Conservation (phyloP, 2,797 vertebrate genomes). For the Pantherophis alleghaniensis region DNA sequence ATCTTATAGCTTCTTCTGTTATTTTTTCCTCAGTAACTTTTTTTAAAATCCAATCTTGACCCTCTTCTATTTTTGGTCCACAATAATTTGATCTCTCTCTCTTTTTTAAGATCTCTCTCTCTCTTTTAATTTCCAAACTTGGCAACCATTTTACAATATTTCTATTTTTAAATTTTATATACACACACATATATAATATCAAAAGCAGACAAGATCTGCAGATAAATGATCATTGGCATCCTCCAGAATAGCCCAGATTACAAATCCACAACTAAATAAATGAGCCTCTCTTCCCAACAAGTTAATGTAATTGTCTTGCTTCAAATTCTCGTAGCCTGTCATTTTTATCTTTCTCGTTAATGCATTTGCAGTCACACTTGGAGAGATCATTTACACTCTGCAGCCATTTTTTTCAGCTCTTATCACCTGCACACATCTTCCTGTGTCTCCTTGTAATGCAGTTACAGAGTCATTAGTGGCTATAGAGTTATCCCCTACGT, state of each 20-base stretch:
- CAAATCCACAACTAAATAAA: conserved; percentile 32
- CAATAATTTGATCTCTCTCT: not conserved
- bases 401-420: conserved; percentile 50
- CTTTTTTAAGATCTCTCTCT: not conserved
- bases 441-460: conserved; percentile 65
- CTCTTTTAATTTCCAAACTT: not conserved
- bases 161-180: not conserved
- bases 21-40: not conserved
- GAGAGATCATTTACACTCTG: conserved; percentile 61
- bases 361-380: conserved; percentile 44
- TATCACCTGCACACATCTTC: conserved; percentile 64
- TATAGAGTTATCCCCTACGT: conserved; percentile 58
- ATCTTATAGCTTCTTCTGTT: not conserved
- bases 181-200: not conserved
- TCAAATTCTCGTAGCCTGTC: conserved; percentile 37
- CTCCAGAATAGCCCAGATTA: not conserved
- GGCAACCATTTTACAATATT: not conserved
- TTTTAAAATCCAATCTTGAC: not conserved
- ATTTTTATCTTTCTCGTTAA: conserved; percentile 52
- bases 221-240: not conserved
- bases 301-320: conserved; percentile 30
- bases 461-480: conserved; percentile 66
- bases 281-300: conserved; percentile 28
- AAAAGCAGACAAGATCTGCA: not conserved
- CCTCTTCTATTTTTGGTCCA: not conserved